These are phyloP conservation scores for Microcebus lehilahytsara DNA, from an alignment of 2,113 vertebrate genomes.

Conservation along the genomic window DNA sequence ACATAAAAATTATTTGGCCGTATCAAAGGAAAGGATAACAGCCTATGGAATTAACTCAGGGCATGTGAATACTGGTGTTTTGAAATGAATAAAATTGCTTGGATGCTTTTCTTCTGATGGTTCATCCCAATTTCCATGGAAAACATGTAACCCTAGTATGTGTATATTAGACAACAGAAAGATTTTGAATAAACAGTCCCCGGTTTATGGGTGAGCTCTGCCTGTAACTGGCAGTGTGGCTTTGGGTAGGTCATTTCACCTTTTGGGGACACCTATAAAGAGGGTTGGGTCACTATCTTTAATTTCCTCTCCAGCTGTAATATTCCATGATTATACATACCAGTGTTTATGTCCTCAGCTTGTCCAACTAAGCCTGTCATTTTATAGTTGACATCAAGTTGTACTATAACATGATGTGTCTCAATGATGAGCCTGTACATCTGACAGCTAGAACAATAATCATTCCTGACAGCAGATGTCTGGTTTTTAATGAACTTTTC, in stretches of 20 bases:
- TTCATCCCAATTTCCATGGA: neutral
- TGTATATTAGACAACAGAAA: neutral
- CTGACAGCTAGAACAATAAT: neutral
- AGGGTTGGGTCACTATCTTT: too few relatives aligned
- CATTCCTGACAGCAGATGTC: neutral
- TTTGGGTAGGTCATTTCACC: neutral
- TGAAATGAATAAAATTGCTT: neutral
- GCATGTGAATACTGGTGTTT: neutral
- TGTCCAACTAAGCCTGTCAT: neutral
- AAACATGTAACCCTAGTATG: neutral
- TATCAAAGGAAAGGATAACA: neutral
- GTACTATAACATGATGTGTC: neutral
- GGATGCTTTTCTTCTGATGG: neutral
- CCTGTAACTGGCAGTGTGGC: neutral
- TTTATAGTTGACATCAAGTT: neutral
- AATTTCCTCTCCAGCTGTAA: neutral
- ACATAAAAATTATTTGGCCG: neutral
- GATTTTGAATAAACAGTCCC: neutral
- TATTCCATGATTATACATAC: neutral
- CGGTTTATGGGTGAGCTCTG: neutral
- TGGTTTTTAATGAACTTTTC: neutral
- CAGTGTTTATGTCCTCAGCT: neutral
- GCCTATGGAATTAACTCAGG: neutral
- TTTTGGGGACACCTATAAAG: neutral
- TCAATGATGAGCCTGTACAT: neutral